Percentiles rank a stretch among this genome's conserved stretches.
phyloP scores from a whole-genome alignment of 1,140 invertebrate genomes.

The Apis florea region DNA sequence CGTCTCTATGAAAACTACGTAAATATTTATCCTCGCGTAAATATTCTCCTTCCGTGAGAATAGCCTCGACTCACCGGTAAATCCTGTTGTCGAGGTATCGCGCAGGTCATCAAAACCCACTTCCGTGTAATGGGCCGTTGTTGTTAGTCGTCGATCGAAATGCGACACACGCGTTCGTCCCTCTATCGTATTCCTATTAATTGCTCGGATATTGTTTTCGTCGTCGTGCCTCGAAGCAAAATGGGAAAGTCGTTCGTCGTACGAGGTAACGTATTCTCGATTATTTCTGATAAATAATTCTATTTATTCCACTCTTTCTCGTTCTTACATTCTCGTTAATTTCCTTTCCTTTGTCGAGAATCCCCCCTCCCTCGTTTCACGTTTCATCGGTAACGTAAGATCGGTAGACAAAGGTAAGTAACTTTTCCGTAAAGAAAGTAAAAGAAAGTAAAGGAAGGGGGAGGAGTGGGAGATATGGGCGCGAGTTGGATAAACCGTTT shows the following conservation, averaged over 20 bases:
- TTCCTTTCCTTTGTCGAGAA: background rate
- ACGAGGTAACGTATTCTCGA: no score
- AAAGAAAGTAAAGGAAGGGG: no score
- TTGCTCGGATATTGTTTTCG: constrained; percentile 33
- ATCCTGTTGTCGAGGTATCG: constrained; percentile 60
- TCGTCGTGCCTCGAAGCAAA: background rate
- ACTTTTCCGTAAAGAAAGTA: background rate
- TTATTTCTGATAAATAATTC: no score
- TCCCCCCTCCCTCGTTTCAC: no score
- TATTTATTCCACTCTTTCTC: background rate
- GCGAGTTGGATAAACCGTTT: constrained; percentile 42
- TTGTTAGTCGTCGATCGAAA: constrained; percentile 44
- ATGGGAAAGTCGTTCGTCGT: background rate
- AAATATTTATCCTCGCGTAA: constrained; percentile 59
- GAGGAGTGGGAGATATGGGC: background rate
- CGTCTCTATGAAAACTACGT: constrained; percentile 39
- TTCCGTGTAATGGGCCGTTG: constrained; percentile 56
- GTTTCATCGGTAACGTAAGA: no score
- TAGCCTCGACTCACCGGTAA: constrained; percentile 59
- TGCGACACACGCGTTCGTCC: constrained; percentile 20
- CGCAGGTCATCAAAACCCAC: constrained; percentile 54
- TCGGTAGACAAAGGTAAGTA: background rate
- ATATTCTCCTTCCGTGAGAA: constrained; percentile 61
- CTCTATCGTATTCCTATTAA: constrained; percentile 53
- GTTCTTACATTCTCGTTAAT: no score